These are phyloP conservation scores for Hybos culiciformis DNA, from an alignment of 2,888 invertebrate genomes.

Conservation along the genomic window DNA sequence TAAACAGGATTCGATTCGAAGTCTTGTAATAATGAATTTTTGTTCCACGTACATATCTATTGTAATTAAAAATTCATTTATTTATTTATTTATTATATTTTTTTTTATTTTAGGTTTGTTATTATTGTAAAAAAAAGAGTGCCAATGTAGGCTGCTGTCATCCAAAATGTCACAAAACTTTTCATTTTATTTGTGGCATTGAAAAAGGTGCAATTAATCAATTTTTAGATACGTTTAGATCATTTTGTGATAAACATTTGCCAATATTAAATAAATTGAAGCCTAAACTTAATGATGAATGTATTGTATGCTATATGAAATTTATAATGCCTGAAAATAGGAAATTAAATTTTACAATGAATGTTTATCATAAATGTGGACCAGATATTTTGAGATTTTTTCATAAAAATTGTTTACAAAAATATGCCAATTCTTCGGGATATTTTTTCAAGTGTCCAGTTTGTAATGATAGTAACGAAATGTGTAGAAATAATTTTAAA, in stretches of 20 bases:
- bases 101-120: slow-evolving; percentile 45
- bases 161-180: slow-evolving; percentile 47
- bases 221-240: slow-evolving; percentile 47
- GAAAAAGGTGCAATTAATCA: slow-evolving; percentile 47
- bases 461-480: slow-evolving; percentile 55
- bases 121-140: slow-evolving; percentile 47
- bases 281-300: slow-evolving; percentile 25
- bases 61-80: background rate
- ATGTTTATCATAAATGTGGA: too few relatives aligned
- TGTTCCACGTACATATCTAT: too few relatives aligned
- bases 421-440: slow-evolving; percentile 59
- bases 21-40: too few relatives aligned
- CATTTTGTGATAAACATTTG: slow-evolving; percentile 24
- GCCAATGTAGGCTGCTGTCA: slow-evolving; percentile 64
- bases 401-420: slow-evolving; percentile 56
- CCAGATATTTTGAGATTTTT: too few relatives aligned
- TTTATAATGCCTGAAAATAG: too few relatives aligned
- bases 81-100: slow-evolving; percentile 3
- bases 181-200: slow-evolving; percentile 64
- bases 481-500: slow-evolving; percentile 28
- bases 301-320: slow-evolving; percentile 66
- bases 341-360: too few relatives aligned
- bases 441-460: slow-evolving; percentile 75
- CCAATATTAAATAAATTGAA: slow-evolving; percentile 7
- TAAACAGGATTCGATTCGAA: too few relatives aligned